Conservation (phyloP, 2,113 vertebrate genomes). For the Notothenia coriiceps region DNA sequence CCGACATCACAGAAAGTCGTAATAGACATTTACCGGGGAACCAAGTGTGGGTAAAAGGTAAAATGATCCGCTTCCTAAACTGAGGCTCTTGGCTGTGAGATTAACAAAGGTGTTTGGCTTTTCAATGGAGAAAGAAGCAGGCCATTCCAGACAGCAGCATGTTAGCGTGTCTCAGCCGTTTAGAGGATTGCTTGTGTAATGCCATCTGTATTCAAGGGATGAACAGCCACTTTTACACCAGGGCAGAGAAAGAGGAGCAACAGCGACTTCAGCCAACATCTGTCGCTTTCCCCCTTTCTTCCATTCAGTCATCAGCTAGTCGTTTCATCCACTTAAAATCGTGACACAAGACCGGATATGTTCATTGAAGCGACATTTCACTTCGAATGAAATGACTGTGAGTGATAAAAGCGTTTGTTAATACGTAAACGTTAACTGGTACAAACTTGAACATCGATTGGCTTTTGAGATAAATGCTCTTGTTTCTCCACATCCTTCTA, state of each 20-base stretch:
- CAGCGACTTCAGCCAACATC: slow-evolving; percentile 65
- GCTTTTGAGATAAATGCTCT: slow-evolving; percentile 19
- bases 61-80: slow-evolving; percentile 33
- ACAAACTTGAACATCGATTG: slow-evolving; percentile 18
- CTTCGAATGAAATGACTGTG: slow-evolving; percentile 15
- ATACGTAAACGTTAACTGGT: slow-evolving; percentile 17
- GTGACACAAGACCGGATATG: slow-evolving; percentile 38
- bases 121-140: slow-evolving; percentile 49
- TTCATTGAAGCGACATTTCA: slow-evolving; percentile 34
- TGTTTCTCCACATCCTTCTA: slow-evolving; percentile 3
- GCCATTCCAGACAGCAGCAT: slow-evolving; percentile 72
- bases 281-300: slow-evolving; percentile 53
- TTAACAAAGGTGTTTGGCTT: slow-evolving; percentile 68
- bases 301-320: slow-evolving; percentile 44
- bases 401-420: slow-evolving; percentile 28
- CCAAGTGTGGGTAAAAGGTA: slow-evolving; percentile 33
- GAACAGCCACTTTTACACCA: slow-evolving; percentile 73
- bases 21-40: slow-evolving; percentile 50
- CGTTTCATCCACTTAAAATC: slow-evolving; percentile 61
- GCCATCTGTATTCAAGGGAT: slow-evolving; percentile 82
- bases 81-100: slow-evolving; percentile 43
- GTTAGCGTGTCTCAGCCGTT: slow-evolving; percentile 67
- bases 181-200: slow-evolving; percentile 79
- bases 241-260: slow-evolving; percentile 57
- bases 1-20: slow-evolving; percentile 60